Conservation (phyloP, 2,797 vertebrate species). For the Diplodus puntazzo region DNA sequence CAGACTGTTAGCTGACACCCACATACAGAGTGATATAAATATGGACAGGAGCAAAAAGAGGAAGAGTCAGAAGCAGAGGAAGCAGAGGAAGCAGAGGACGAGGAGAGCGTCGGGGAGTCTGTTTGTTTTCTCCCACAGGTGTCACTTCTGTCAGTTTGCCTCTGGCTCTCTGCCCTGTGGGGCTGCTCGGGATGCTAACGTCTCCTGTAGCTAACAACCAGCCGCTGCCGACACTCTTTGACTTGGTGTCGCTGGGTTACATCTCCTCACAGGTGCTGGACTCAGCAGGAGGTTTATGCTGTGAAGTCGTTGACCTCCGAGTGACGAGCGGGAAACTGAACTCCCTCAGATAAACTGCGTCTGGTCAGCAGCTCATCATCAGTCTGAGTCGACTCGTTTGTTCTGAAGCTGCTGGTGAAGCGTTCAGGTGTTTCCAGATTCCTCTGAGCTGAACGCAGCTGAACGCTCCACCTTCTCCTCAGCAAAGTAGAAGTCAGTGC, state of each 20-base stretch:
- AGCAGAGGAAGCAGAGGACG: too few species aligned
- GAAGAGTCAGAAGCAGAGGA: not conserved
- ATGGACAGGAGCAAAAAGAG: conserved; percentile 11
- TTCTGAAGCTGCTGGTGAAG: not conserved
- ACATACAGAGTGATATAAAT: conserved; percentile 35
- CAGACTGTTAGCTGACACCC: conserved; percentile 64
- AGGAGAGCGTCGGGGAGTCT: not conserved
- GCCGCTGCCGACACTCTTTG: too few species aligned
- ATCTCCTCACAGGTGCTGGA: conserved; percentile 56
- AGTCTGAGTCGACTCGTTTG: not conserved
- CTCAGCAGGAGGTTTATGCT: conserved; percentile 20
- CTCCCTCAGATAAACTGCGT: too few species aligned
- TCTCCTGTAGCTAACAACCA: too few species aligned
- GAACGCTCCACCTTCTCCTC: too few species aligned
- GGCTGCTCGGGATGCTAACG: not conserved
- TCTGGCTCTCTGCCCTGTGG: conserved; percentile 36
- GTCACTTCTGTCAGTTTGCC: conserved; percentile 69
- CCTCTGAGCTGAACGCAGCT: too few species aligned
- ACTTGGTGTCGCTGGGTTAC: conserved; percentile 40
- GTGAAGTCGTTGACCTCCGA: conserved; percentile 6
- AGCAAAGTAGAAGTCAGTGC: too few species aligned
- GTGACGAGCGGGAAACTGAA: not conserved
- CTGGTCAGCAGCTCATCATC: too few species aligned
- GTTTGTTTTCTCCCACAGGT: conserved; percentile 65
- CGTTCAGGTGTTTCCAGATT: not conserved